Evolutionary conservation across 2,888 invertebrate genomes (phyloP).

Genomic region (Apotomis betuletana): DNA sequence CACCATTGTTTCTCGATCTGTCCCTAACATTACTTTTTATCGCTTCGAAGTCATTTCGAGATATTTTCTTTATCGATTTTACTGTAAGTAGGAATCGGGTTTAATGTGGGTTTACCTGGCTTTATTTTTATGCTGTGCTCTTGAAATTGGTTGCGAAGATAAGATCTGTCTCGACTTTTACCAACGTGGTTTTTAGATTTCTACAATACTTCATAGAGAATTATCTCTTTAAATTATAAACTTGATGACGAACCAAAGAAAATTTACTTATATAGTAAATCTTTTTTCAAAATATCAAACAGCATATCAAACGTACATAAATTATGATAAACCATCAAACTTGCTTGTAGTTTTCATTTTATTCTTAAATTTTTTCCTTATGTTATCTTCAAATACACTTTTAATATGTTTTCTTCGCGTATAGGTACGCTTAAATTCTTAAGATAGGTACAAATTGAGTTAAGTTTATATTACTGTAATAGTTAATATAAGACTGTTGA

Average conservation of each 20-base stretch:
- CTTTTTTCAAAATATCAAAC: too few relatives aligned
- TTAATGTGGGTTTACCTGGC: constrained; percentile 51
- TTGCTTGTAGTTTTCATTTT: too few relatives aligned
- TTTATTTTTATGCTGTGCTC: constrained; percentile 38
- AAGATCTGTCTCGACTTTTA: constrained; percentile 5
- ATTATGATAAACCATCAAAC: too few relatives aligned
- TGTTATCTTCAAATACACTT: too few relatives aligned
- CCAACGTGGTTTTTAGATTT: neutral
- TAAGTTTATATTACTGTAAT: too few relatives aligned
- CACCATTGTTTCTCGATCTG: constrained; percentile 72
- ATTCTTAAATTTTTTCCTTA: too few relatives aligned
- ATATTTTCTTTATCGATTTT: constrained; percentile 62
- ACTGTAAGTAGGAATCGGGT: constrained; percentile 43
- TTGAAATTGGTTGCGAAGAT: constrained; percentile 27
- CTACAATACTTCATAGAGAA: neutral
- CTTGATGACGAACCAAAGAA: neutral
- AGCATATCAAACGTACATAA: too few relatives aligned
- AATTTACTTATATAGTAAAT: too few relatives aligned
- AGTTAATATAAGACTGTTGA: too few relatives aligned
- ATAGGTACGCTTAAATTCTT: too few relatives aligned
- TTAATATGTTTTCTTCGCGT: too few relatives aligned
- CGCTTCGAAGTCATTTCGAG: constrained; percentile 61
- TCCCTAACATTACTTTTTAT: constrained; percentile 72
- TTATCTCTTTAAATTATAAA: neutral
- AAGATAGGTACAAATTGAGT: too few relatives aligned